These are phyloP conservation scores for Centruroides sculpturatus DNA, from an alignment of 1,140 invertebrate genomes.

Conservation along the genomic window DNA sequence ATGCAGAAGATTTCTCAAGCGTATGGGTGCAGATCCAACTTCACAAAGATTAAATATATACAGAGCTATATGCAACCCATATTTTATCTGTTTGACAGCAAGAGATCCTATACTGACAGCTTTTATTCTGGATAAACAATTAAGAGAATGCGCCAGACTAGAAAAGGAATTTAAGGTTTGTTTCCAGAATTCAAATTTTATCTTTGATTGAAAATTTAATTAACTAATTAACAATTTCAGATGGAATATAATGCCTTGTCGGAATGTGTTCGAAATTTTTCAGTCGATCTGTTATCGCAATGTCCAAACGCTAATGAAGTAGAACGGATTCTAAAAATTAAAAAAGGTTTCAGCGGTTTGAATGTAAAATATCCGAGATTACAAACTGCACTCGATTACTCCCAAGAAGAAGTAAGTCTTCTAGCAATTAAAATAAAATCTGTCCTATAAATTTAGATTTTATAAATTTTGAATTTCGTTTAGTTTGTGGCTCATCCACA, in stretches of 20 bases:
- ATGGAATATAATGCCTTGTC: constrained; percentile 37
- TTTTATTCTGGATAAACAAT: constrained; percentile 41
- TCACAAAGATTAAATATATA: constrained; percentile 40
- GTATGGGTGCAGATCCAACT: constrained; percentile 34
- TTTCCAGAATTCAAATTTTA: not conserved
- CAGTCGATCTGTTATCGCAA: constrained; percentile 43
- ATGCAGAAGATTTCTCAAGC: constrained; percentile 22
- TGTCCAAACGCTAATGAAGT: constrained; percentile 51
- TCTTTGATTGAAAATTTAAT: not conserved
- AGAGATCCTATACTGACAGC: constrained; percentile 49
- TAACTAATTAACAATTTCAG: not conserved
- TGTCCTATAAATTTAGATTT: not conserved
- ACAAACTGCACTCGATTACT: constrained; percentile 50
- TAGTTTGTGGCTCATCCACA: constrained; percentile 56
- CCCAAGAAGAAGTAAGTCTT: constrained; percentile 43
- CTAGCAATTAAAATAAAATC: not conserved
- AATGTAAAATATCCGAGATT: constrained; percentile 39
- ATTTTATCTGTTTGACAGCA: constrained; percentile 46
- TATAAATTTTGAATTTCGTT: constrained; percentile 9
- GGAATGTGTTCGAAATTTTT: constrained; percentile 40
- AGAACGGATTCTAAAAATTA: constrained; percentile 43
- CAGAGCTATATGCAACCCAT: constrained; percentile 43
- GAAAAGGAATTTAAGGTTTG: constrained; percentile 40
- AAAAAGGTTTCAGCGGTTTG: constrained; percentile 24
- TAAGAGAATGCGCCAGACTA: constrained; percentile 31